phyloP scores from a whole-genome alignment of 2,797 vertebrate genomes.

The Geotrypetes seraphini region DNA sequence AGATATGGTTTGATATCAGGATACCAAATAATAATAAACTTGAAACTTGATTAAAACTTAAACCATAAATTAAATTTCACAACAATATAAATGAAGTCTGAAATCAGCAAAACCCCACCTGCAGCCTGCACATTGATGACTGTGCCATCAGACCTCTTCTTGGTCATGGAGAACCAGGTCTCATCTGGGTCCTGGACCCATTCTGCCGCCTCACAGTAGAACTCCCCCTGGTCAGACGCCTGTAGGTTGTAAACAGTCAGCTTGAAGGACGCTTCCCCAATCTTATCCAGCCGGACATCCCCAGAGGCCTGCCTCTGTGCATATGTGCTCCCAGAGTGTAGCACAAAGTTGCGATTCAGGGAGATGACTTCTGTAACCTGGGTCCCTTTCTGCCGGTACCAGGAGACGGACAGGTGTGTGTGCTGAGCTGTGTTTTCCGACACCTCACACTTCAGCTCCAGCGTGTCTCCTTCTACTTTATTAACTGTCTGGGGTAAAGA shows the following conservation, averaged over 20 bases:
- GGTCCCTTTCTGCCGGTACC: constrained; percentile 74
- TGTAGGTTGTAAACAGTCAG: constrained; percentile 89
- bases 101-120: constrained; percentile 54
- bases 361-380: constrained; percentile 72
- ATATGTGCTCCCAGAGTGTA: constrained; percentile 71
- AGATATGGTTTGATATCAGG: too few species aligned
- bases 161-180: constrained; percentile 88
- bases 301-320: constrained; percentile 77
- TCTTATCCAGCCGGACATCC: constrained; percentile 84
- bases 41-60: too few species aligned
- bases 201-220: constrained; percentile 87
- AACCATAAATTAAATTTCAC: too few species aligned
- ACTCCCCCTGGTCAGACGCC: constrained; percentile 81
- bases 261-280: constrained; percentile 71
- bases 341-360: constrained; percentile 79
- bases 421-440: constrained; percentile 75
- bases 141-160: constrained; percentile 80
- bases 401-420: constrained; percentile 83
- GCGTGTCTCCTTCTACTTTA: constrained; percentile 81
- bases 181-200: constrained; percentile 91
- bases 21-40: too few species aligned
- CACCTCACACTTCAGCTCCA: constrained; percentile 84
- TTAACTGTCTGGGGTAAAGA: constrained; percentile 72
- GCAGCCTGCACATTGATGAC: constrained; percentile 82
- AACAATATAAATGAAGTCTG: too few species aligned